Evolutionary conservation across 1,140 invertebrate genomes (phyloP).

Genomic region (Cherax destructor): DNA sequence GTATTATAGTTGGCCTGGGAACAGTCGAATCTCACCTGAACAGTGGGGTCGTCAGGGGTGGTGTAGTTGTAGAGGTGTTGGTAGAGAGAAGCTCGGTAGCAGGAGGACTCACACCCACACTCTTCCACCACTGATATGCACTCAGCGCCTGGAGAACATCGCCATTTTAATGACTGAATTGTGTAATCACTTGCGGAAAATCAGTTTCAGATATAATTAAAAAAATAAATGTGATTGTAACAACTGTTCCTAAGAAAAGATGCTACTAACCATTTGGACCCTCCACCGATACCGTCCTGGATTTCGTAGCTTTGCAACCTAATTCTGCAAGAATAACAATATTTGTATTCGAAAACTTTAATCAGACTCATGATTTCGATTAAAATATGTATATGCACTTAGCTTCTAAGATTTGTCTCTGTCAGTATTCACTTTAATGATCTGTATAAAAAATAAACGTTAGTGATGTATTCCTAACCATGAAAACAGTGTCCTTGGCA

Average conservation of each 20-base stretch:
- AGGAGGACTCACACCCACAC: constrained; percentile 75
- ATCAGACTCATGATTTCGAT: too few species aligned
- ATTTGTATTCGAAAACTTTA: not conserved
- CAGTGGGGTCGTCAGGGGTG: constrained; percentile 39
- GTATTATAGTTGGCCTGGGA: too few species aligned
- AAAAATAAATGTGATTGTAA: too few species aligned
- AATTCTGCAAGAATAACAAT: constrained; percentile 45
- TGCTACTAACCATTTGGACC: constrained; percentile 77
- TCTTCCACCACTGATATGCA: constrained; percentile 72
- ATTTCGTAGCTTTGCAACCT: constrained; percentile 76
- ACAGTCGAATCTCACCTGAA: constrained; percentile 18
- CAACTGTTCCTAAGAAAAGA: too few species aligned
- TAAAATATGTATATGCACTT: too few species aligned
- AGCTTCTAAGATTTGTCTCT: too few species aligned
- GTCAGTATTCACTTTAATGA: too few species aligned
- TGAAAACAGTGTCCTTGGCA: constrained; percentile 76
- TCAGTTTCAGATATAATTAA: too few species aligned
- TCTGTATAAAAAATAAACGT: not conserved
- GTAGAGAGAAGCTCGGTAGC: constrained; percentile 73
- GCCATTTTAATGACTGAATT: too few species aligned
- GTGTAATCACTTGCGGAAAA: too few species aligned
- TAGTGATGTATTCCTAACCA: constrained; percentile 70
- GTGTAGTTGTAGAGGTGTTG: constrained; percentile 73
- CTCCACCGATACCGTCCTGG: constrained; percentile 76
- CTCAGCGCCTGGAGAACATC: constrained; percentile 25